Percentiles rank a stretch among this genome's conserved stretches.
These are phyloP conservation scores for Xestia sexstrigata DNA, from an alignment of 2,888 invertebrate genomes.

Conservation along the genomic window DNA sequence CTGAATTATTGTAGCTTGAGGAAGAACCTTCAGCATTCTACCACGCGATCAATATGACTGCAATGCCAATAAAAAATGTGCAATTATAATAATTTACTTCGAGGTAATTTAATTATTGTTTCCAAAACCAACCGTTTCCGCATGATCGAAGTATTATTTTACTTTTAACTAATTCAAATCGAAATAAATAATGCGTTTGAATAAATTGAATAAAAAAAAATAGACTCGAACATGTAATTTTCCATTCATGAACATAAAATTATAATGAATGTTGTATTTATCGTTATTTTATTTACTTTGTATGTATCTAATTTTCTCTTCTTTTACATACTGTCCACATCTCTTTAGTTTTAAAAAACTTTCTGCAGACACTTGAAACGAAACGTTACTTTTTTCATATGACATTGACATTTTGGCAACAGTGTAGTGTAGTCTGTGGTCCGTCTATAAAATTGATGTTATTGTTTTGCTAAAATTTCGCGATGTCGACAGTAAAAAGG, in stretches of 20 bases:
- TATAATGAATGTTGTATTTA: no score
- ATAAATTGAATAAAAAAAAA: background rate
- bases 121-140: conserved; percentile 65
- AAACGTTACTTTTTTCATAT: conserved; percentile 51
- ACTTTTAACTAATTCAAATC: conserved; percentile 31
- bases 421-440: conserved; percentile 20
- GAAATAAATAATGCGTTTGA: background rate
- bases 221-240: background rate
- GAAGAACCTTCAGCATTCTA: conserved; percentile 86
- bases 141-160: conserved; percentile 18
- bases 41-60: conserved; percentile 79
- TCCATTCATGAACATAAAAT: no score
- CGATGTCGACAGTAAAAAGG: conserved; percentile 74
- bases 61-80: conserved; percentile 74
- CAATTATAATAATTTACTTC: conserved; percentile 60
- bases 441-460: conserved; percentile 13
- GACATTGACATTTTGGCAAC: conserved; percentile 39
- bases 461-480: conserved; percentile 44
- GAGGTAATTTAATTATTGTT: conserved; percentile 57
- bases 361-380: conserved; percentile 41
- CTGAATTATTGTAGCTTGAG: conserved; percentile 68
- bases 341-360: background rate
- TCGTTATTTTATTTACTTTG: no score
- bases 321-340: no score
- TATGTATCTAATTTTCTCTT: no score